These are phyloP conservation scores for Vollenhovia emeryi DNA, from an alignment of 1,140 invertebrate genomes.

Conservation along the genomic window DNA sequence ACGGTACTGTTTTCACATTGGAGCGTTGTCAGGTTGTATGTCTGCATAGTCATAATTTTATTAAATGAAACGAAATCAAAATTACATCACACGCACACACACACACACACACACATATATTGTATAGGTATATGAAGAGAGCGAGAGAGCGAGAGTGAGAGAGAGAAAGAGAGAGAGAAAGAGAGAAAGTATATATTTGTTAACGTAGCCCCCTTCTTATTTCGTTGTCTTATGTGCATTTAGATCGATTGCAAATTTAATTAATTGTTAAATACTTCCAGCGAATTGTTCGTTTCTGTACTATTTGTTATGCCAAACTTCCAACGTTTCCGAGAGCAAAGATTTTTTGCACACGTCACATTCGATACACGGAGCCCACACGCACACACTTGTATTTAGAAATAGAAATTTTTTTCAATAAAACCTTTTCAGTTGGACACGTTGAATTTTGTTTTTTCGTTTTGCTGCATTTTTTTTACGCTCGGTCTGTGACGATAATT, in stretches of 20 bases:
- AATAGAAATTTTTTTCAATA: constrained; percentile 84
- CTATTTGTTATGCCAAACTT: constrained; percentile 66
- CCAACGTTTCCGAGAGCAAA: constrained; percentile 66
- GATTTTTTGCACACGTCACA: constrained; percentile 72
- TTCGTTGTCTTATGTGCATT: constrained; percentile 61
- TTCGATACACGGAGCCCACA: constrained; percentile 74
- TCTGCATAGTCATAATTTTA: constrained; percentile 66
- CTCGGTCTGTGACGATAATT: constrained; percentile 70
- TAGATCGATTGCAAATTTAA: constrained; percentile 66
- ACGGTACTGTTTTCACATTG: constrained; percentile 54
- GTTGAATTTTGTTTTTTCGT: constrained; percentile 84
- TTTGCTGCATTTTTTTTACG: constrained; percentile 80
- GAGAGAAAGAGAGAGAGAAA: background rate
- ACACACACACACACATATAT: too few species aligned
- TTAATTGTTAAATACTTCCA: constrained; percentile 68
- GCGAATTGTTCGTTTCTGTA: constrained; percentile 72
- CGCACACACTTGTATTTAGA: constrained; percentile 84
- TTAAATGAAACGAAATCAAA: constrained; percentile 49
- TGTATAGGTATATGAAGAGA: constrained; percentile 20
- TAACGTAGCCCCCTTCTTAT: constrained; percentile 62
- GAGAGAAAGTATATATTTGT: constrained; percentile 45
- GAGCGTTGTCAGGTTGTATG: constrained; percentile 62
- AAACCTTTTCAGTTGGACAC: constrained; percentile 84
- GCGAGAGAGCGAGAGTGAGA: background rate
- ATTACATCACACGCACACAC: constrained; percentile 60